Percentiles rank a stretch among this genome's conserved stretches.
Conservation (phyloP, 1,140 invertebrate species). For the Microplitis mediator region DNA sequence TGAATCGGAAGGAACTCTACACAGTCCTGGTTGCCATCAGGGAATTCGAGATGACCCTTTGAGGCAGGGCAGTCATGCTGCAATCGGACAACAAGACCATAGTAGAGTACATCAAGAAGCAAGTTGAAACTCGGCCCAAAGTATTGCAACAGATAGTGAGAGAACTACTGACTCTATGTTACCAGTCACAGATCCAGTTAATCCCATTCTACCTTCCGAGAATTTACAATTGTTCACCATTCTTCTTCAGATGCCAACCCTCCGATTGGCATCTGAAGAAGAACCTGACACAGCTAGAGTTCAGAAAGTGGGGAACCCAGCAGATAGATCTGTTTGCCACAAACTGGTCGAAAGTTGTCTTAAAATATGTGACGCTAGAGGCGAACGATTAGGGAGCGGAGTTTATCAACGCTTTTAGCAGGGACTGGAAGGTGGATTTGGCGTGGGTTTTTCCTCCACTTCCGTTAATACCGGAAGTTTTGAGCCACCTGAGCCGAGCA, state of each 20-base stretch:
- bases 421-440: neutral
- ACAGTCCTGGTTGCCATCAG: no score
- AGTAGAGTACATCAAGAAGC: neutral
- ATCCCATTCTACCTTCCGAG: slow-evolving; percentile 33
- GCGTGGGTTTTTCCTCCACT: slow-evolving; percentile 31
- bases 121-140: slow-evolving; percentile 30
- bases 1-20: no score
- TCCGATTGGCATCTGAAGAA: slow-evolving; percentile 31
- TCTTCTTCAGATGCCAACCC: no score
- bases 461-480: slow-evolving; percentile 39
- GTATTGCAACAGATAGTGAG: slow-evolving; percentile 9
- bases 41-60: no score
- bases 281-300: slow-evolving; percentile 20
- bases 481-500: neutral
- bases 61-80: slow-evolving; percentile 17
- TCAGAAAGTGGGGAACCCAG: slow-evolving; percentile 26
- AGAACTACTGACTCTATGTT: slow-evolving; percentile 21
- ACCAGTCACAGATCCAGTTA: slow-evolving; percentile 21
- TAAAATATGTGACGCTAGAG: slow-evolving; percentile 23
- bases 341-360: slow-evolving; percentile 21
- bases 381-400: slow-evolving; percentile 9
- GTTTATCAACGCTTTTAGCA: slow-evolving; percentile 20
- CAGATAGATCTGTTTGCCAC: slow-evolving; percentile 23
- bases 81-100: slow-evolving; percentile 51
- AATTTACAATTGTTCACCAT: slow-evolving; percentile 33